These are phyloP conservation scores for Aldrovandia affinis DNA, from an alignment of 2,797 vertebrate genomes.

Conservation along the genomic window DNA sequence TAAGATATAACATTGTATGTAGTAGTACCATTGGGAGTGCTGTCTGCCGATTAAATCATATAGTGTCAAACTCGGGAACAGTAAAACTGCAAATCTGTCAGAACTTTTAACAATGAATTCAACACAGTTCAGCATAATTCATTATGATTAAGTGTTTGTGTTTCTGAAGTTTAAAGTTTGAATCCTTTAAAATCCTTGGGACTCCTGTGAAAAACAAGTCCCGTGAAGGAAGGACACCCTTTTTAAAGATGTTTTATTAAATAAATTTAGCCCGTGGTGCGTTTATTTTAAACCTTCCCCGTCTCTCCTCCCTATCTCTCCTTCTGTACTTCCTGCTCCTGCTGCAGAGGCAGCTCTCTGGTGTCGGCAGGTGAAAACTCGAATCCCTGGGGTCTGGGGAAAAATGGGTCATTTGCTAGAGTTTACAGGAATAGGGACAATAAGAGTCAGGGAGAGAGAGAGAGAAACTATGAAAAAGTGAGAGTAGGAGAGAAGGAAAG, in stretches of 20 bases:
- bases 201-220: background rate
- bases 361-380: constrained; percentile 23
- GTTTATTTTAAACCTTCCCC: constrained; percentile 15
- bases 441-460: constrained; percentile 7
- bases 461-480: background rate
- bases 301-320: background rate
- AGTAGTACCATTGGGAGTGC: background rate
- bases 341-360: background rate
- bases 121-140: background rate
- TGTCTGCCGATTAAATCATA: background rate
- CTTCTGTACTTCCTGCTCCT: background rate
- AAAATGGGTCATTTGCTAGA: constrained; percentile 32
- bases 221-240: background rate
- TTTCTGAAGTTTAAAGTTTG: background rate
- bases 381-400: background rate
- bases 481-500: background rate
- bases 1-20: background rate
- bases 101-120: background rate
- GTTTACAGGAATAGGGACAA: constrained; percentile 20
- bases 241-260: background rate
- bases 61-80: background rate
- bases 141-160: background rate
- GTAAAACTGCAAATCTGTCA: background rate
- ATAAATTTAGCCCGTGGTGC: background rate
- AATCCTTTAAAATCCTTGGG: background rate